Evolutionary conservation across 2,113 vertebrate species (phyloP), one percentile per base, ranked within the genome.

Genomic region (Scopus umbretta): DNA sequence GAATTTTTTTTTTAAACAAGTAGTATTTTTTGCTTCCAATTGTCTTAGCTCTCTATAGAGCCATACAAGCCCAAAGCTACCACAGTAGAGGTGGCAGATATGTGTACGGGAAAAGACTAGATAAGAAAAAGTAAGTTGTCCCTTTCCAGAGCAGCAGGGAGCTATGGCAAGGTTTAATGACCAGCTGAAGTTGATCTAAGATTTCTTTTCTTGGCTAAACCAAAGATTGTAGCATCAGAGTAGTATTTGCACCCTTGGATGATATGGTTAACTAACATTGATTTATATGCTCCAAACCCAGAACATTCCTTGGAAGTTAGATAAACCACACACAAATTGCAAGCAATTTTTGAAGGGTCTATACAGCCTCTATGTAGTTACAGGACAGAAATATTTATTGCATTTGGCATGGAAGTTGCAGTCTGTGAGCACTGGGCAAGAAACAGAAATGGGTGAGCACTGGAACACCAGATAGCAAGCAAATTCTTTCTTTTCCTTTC

Each of bases 401-500:
- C 90, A 47, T 86, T 96, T 94, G 96, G 94, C 74, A 1, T 63
- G 62, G 92, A 68, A 90, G 94, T 34, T 86, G 86, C 82, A 89
- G 86, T 40, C 86, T 94, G 50, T 13, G 80, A 97, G 88, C 65
- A 92, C 55, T 59, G 32, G 70, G 89, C 66, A 86, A 65, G 86
- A 74, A 93, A 43, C 81, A 88, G 90, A 59, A 88, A 53, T 21
- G 87, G 93, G 84, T 50, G 92, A 96, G 84, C 75, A 88, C 80
- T 63, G 72, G 86, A 80, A 95, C 91, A 97, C 91, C 90, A 84
- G 89, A 73, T 20, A 95, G 90, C 56, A 63, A 93, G 81, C 66
- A 92, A 96, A 85, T 96, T 94, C 97, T 94, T 97, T 95, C 96
- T 96, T 94, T 97, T 97, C 94, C 97, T 97, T 96, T 92, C 97